These are phyloP conservation scores for Rhinatrema bivittatum DNA, from an alignment of 2,797 vertebrate species.

Conservation along the genomic window DNA sequence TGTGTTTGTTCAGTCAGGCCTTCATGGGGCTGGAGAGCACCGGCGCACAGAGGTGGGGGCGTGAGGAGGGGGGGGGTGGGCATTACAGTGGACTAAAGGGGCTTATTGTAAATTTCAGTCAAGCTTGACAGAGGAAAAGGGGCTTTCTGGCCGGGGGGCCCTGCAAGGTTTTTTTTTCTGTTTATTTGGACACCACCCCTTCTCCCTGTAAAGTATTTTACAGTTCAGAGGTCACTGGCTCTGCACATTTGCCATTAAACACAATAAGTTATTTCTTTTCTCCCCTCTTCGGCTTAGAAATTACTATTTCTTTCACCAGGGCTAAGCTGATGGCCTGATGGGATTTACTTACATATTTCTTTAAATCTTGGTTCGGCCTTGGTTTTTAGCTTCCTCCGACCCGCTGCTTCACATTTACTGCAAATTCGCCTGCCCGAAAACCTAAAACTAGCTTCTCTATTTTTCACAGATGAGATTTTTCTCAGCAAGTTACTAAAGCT, in stretches of 20 bases:
- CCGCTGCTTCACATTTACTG: too few relatives aligned
- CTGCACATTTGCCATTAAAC: background rate
- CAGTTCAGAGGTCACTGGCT: accelerated
- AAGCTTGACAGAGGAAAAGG: conserved; percentile 9
- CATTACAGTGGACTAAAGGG: conserved; percentile 35
- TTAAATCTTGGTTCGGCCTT: too few relatives aligned
- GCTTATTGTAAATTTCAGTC: conserved; percentile 30
- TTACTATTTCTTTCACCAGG: too few relatives aligned
- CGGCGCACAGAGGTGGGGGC: conserved; percentile 42
- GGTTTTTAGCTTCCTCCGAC: too few relatives aligned
- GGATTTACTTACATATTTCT: too few relatives aligned
- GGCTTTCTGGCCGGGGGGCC: background rate
- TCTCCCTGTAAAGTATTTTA: background rate
- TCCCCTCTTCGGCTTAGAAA: too few relatives aligned
- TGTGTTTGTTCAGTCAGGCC: conserved; percentile 86
- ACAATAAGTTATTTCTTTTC: background rate
- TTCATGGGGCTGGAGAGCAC: conserved; percentile 66
- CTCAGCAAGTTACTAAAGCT: too few relatives aligned
- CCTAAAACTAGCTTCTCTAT: background rate
- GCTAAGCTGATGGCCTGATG: too few relatives aligned
- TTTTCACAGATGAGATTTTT: too few relatives aligned
- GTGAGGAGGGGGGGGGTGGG: conserved; percentile 22
- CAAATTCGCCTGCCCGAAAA: background rate
- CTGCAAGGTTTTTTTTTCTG: accelerated
- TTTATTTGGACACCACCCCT: background rate